These are phyloP conservation scores for Ophioninae sp. DNA, from an alignment of 2,888 invertebrate genomes.

Conservation along the genomic window DNA sequence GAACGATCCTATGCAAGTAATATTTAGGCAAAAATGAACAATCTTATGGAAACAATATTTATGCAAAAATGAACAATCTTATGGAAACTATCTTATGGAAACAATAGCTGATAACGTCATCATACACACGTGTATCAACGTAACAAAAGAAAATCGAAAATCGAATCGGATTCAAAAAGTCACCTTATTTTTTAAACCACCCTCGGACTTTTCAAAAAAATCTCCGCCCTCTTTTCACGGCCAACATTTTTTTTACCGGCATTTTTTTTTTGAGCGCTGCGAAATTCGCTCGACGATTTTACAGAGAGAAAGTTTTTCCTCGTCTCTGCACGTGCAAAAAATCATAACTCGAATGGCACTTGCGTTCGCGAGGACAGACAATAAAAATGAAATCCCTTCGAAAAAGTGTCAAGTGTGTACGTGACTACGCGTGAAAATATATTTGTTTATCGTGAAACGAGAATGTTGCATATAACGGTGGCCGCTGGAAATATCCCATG, in stretches of 20 bases:
- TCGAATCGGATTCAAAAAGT: no score
- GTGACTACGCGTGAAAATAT: background rate
- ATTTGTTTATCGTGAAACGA: slow-evolving; percentile 18
- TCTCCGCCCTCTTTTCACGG: background rate
- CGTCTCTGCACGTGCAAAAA: background rate
- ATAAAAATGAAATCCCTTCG: slow-evolving; percentile 3
- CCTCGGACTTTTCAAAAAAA: background rate
- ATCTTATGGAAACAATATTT: no score
- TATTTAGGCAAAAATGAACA: no score
- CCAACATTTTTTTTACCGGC: background rate
- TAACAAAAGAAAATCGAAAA: no score
- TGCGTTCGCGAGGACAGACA: background rate
- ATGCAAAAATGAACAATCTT: no score
- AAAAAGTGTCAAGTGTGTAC: background rate
- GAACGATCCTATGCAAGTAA: no score
- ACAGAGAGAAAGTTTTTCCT: background rate
- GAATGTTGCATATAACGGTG: slow-evolving; percentile 42
- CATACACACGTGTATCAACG: no score
- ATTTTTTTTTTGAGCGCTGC: no score
- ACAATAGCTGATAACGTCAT: no score
- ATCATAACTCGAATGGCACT: background rate
- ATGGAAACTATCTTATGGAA: no score
- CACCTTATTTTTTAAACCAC: background rate
- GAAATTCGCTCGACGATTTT: background rate
- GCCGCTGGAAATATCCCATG: slow-evolving; percentile 60